Base-by-base conservation (phyloP, 2,113 vertebrate genomes). In the Oriolus oriolus region DNA sequence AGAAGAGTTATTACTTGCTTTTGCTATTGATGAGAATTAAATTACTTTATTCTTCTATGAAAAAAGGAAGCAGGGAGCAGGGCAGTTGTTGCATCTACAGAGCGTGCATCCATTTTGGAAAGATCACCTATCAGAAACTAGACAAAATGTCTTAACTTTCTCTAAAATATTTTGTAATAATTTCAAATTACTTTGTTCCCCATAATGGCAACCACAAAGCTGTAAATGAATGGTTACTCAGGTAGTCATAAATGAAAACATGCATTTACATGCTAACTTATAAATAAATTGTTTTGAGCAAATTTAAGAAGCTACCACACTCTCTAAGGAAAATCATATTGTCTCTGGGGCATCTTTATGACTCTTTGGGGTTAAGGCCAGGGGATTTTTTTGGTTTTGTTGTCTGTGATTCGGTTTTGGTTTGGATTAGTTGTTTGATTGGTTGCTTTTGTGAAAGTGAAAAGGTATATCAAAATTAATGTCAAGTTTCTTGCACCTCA, bases 321-420 rank as follows among this genome's bases (percentile, higher is more conserved):
- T 12, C 9, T 39, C 11, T 77, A 37, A 65, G 6, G 24, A 52
- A 84, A 74, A 37, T 0, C 1, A 11, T 33, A 0, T 35, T 44
- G 1, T 74, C 6, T 78, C 21, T 74, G 16, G 3, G 7, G 0
- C 4, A 59, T n/a, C 10, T 70, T 66, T 59, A 23, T 21, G 4
- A 47, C 23, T 47, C 26, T 69, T 74, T 35, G 1, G 1, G 12
- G 39, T 74, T 31, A 28, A 19, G 3, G 1, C 6, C 47, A 6
- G 33, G 16, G 3, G 0, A 0, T 4, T 31, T 39, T 20, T 24
- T 60, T 21, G 2, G 2, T 65, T 11, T 4, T 68, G 1, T 4
- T 68, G 12, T 1, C 7, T 41, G 61, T 37, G 5, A 8, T 57
- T 79, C 70, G 3, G 4, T 35, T 79, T 63, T 39, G 3, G 3